phyloP scores from a whole-genome alignment of 2,888 invertebrate species.

The Ochlodes sylvanus region DNA sequence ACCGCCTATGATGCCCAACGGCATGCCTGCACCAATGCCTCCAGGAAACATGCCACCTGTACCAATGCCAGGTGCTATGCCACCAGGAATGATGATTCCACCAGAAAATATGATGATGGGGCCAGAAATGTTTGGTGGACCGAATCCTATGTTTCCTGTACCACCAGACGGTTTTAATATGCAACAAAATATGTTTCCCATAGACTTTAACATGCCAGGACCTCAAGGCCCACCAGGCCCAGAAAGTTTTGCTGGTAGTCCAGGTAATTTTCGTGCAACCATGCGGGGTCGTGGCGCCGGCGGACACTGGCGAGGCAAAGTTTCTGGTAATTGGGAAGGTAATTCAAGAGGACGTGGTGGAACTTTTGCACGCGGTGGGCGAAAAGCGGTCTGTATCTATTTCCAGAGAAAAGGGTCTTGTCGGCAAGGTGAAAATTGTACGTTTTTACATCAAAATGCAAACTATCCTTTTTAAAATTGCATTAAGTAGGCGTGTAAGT shows the following conservation, averaged over 20 bases:
- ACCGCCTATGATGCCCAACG: constrained; percentile 67
- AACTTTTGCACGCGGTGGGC: constrained; percentile 80
- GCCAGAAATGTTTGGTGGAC: constrained; percentile 71
- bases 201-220: constrained; percentile 80
- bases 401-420: constrained; percentile 93
- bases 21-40: constrained; percentile 64
- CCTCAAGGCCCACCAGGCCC: constrained; percentile 63
- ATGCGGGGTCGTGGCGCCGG: constrained; percentile 83
- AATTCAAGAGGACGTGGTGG: constrained; percentile 76
- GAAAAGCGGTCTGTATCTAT: constrained; percentile 89
- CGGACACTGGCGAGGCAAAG: constrained; percentile 81
- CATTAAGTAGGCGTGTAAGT: constrained; percentile 13
- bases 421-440: constrained; percentile 92
- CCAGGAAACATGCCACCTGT: constrained; percentile 65
- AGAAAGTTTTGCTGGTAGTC: constrained; percentile 63
- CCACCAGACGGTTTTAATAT: constrained; percentile 75
- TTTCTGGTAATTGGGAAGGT: constrained; percentile 76
- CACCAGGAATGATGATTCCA: constrained; percentile 75
- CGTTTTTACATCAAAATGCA: constrained; percentile 91
- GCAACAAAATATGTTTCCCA: constrained; percentile 79
- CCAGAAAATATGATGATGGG: constrained; percentile 80
- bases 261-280: constrained; percentile 81
- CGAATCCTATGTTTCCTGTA: constrained; percentile 66
- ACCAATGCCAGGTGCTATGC: constrained; percentile 62
- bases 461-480: constrained; percentile 80